Evolutionary conservation across 2,888 invertebrate genomes (phyloP), one percentile per base, ranked within the genome.

Genomic region (Drosophila rubida): DNA sequence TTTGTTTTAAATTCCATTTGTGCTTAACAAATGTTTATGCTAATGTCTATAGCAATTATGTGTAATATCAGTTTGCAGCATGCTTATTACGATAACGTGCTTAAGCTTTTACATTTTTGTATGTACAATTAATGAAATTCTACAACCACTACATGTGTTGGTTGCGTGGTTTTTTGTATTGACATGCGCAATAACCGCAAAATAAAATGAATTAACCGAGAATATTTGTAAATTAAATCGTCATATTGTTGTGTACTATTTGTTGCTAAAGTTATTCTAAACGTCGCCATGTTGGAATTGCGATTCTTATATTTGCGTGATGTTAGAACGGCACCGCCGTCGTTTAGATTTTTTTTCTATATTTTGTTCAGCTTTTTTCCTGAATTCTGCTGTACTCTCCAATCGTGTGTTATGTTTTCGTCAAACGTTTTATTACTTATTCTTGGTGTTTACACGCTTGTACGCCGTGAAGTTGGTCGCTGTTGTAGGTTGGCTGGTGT

Each of bases 401-500:
- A 73, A 72, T 42, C 59, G 54, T 70, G 41, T 75, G 55, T 74
- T 78, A 75, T 84, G 88, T 85, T 85, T 85, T 87, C 83, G 68
- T 80, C 80, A 69, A 82, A 71, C 54, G 57, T 69, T 88, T 87
- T 84, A 86, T 76, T 80, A 45, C 48, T n/a, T 39, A 51, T 72
- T 87, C 66, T 65, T 8, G 48, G 42, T 45, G 41, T 62, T 70
- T 70, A 46, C 58, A 65, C 61, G 51, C 25, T 53, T 37, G 55
- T 86, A 77, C 86, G 72, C 49, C 61, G n/a, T 70, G 70, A 87
- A 87, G 89, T 89, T 87, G 70, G 89, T 45, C 64, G 76, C 75
- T 65, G 55, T 45, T 58, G 46, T 23, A 14, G 35, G 39, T 58
- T 71, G 49, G 49, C 32, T 59, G 44, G 57, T 62, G 48, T 63